Conservation (phyloP, 2,888 invertebrate genomes). For the Lepidocyrtoides sp. region DNA sequence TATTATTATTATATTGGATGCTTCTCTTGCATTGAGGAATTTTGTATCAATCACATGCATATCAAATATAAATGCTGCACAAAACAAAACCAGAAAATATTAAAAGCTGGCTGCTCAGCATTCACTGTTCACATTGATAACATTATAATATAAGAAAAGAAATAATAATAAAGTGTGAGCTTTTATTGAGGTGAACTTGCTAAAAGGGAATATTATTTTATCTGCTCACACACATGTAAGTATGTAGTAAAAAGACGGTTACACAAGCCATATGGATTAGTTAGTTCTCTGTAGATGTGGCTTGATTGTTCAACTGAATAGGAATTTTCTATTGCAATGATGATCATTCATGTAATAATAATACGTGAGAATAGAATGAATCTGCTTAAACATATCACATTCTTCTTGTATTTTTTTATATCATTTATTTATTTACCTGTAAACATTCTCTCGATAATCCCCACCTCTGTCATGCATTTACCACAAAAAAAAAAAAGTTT, state of each 20-base stretch:
- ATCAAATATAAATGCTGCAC: slow-evolving; percentile 19
- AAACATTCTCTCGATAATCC: slow-evolving; percentile 26
- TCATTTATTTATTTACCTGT: slow-evolving; percentile 56
- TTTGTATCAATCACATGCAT: slow-evolving; percentile 42
- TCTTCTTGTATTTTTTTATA: slow-evolving; percentile 36
- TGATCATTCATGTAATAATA: slow-evolving; percentile 35
- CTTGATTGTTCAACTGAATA: slow-evolving; percentile 44
- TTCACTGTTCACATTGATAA: neutral
- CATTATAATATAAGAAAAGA: slow-evolving; percentile 1
- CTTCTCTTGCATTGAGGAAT: neutral
- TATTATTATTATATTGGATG: neutral
- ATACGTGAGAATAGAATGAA: slow-evolving; percentile 75
- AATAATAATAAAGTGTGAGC: slow-evolving; percentile 64
- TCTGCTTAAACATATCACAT: slow-evolving; percentile 73
- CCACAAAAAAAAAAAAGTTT: slow-evolving; percentile 19
- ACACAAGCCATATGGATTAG: slow-evolving; percentile 60
- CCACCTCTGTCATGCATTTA: slow-evolving; percentile 24
- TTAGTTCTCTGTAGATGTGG: neutral
- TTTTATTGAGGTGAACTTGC: slow-evolving; percentile 64
- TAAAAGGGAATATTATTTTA: slow-evolving; percentile 72
- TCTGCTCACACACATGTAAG: slow-evolving; percentile 61
- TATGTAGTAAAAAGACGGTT: slow-evolving; percentile 20
- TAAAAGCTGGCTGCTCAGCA: slow-evolving; percentile 17
- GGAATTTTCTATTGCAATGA: slow-evolving; percentile 56
- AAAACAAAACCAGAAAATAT: slow-evolving; percentile 50